Evolutionary conservation across 2,113 vertebrate genomes (phyloP).

Genomic region (Spermophilus dauricus): DNA sequence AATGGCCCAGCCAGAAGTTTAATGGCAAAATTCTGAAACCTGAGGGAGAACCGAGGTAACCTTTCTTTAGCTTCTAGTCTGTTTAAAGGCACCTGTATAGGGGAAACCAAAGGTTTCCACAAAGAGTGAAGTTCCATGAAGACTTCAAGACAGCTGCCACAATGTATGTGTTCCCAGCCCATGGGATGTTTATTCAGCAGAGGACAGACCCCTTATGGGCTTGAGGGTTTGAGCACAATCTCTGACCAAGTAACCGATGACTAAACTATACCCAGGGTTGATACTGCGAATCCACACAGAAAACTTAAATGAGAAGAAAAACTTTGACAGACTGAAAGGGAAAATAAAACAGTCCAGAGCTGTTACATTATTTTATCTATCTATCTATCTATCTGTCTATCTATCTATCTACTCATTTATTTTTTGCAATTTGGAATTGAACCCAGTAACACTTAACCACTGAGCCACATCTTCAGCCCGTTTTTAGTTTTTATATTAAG

Average conservation of each 20-base stretch:
- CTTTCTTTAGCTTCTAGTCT: neutral
- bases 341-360: neutral
- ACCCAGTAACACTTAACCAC: neutral
- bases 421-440: neutral
- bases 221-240: no score
- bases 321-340: neutral
- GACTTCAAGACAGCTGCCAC: neutral
- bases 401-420: no score
- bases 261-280: neutral
- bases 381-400: no score
- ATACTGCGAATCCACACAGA: neutral
- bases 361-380: neutral
- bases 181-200: neutral
- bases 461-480: neutral
- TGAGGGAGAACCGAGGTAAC: neutral
- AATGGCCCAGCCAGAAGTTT: neutral
- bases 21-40: neutral
- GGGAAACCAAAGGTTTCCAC: neutral
- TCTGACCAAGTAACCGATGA: neutral
- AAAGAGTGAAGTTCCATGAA: neutral
- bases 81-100: neutral
- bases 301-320: neutral
- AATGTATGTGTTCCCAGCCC: accelerated
- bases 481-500: neutral
- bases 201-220: accelerated